Percentiles rank a stretch among this genome's conserved stretches.
These are phyloP conservation scores for Cantharis flavilabris DNA, from an alignment of 2,888 invertebrate genomes.

Conservation along the genomic window DNA sequence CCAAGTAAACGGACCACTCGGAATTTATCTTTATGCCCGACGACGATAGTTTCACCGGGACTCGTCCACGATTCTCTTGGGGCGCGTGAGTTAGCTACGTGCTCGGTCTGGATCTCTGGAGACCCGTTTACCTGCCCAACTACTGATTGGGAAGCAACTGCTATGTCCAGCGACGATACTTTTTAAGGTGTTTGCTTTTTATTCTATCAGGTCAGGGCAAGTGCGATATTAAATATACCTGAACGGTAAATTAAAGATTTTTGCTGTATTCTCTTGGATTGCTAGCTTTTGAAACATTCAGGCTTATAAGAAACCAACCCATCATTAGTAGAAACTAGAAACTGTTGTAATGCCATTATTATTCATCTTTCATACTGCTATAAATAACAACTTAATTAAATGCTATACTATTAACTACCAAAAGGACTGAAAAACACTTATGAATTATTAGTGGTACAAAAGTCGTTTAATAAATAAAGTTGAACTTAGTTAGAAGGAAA, in stretches of 20 bases:
- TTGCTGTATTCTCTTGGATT: neutral
- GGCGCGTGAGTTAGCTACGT: slow-evolving; percentile 56
- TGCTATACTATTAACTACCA: neutral
- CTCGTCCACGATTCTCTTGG: slow-evolving; percentile 44
- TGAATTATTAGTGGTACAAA: neutral
- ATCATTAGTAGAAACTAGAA: neutral
- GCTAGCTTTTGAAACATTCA: neutral
- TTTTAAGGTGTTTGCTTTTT: slow-evolving; percentile 10
- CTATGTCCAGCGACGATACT: slow-evolving; percentile 31
- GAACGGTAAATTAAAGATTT: neutral
- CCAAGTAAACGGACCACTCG: slow-evolving; percentile 36
- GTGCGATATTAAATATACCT: neutral
- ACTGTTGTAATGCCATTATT: neutral
- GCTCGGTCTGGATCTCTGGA: slow-evolving; percentile 48
- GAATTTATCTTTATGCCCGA: slow-evolving; percentile 53
- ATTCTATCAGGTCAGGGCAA: neutral
- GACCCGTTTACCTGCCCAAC: slow-evolving; percentile 57
- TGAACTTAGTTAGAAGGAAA: neutral
- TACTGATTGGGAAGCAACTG: slow-evolving; percentile 54
- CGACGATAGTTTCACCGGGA: slow-evolving; percentile 46
- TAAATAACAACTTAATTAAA: slow-evolving; percentile 1
- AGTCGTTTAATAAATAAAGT: neutral
- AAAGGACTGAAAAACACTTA: neutral
- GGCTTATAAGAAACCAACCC: neutral
- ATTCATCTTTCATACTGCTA: neutral